phyloP scores from a whole-genome alignment of 1,140 invertebrate genomes.

The Drosophila miranda region DNA sequence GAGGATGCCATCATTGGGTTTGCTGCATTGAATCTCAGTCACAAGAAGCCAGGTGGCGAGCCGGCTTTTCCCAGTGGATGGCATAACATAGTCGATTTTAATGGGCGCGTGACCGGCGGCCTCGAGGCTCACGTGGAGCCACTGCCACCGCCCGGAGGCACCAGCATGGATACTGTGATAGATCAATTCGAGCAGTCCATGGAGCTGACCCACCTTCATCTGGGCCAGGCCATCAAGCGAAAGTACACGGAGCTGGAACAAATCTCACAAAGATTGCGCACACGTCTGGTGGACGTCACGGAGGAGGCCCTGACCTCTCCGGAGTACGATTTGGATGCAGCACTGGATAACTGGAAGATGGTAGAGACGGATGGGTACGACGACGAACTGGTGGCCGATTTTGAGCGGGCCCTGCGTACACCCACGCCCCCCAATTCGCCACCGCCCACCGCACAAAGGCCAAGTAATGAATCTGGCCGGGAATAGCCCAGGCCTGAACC shows the following conservation, averaged over 20 bases:
- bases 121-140: constrained; percentile 83
- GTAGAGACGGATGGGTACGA: constrained; percentile 81
- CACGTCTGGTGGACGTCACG: constrained; percentile 84
- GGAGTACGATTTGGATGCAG: constrained; percentile 51
- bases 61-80: constrained; percentile 84
- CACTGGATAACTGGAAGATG: constrained; percentile 63
- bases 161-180: constrained; percentile 57
- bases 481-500: constrained; percentile 61
- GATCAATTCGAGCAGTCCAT: constrained; percentile 65
- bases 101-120: constrained; percentile 85
- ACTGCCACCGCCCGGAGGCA: constrained; percentile 8
- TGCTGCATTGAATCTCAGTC: constrained; percentile 85
- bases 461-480: constrained; percentile 29
- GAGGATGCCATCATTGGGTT: constrained; percentile 85
- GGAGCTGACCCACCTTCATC: constrained; percentile 64
- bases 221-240: constrained; percentile 83
- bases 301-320: constrained; percentile 82
- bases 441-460: constrained; percentile 53
- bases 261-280: constrained; percentile 85
- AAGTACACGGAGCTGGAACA: constrained; percentile 86
- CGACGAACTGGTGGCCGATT: constrained; percentile 84
- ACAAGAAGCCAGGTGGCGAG: constrained; percentile 82
- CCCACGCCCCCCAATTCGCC: constrained; percentile 64
- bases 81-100: constrained; percentile 86
- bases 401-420: constrained; percentile 68